These are phyloP conservation scores for Stenopsyche tienmushanensis DNA, from an alignment of 1,140 invertebrate species.

Conservation along the genomic window DNA sequence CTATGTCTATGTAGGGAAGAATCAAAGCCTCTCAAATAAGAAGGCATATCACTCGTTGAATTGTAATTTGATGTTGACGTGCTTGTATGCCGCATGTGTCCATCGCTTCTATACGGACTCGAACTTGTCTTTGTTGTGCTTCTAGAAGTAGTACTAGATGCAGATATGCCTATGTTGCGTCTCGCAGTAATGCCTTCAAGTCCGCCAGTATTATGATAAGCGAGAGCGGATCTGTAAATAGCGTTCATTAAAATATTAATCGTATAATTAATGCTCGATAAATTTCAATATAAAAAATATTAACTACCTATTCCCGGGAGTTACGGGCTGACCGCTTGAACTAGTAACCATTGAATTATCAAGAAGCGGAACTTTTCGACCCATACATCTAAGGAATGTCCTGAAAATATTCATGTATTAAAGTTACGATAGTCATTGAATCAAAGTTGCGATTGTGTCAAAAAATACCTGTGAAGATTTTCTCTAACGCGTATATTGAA, in stretches of 20 bases:
- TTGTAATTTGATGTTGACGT: constrained; percentile 85
- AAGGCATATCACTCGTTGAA: constrained; percentile 70
- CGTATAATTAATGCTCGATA: too few species aligned
- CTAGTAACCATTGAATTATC: constrained; percentile 71
- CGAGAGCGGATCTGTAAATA: constrained; percentile 71
- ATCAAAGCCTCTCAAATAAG: constrained; percentile 65
- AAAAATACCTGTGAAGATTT: constrained; percentile 57
- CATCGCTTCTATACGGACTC: constrained; percentile 84
- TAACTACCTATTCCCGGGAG: constrained; percentile 59
- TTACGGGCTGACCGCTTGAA: constrained; percentile 73
- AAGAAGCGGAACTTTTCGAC: constrained; percentile 79
- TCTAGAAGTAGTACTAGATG: constrained; percentile 89
- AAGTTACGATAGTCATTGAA: background rate
- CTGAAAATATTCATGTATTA: constrained; percentile 53
- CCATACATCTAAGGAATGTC: constrained; percentile 75
- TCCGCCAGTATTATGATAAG: constrained; percentile 70
- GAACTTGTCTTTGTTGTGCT: constrained; percentile 93
- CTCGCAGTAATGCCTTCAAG: constrained; percentile 56
- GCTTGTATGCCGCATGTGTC: constrained; percentile 75
- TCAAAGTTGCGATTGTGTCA: background rate
- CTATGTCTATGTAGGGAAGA: constrained; percentile 53
- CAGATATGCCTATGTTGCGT: constrained; percentile 91
- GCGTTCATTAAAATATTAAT: constrained; percentile 4
- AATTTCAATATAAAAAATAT: too few species aligned
- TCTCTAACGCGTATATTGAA: constrained; percentile 75